Percentiles rank a stretch among this genome's conserved stretches.
Conservation (phyloP, 2,888 invertebrate species). For the Pecten maximus region DNA sequence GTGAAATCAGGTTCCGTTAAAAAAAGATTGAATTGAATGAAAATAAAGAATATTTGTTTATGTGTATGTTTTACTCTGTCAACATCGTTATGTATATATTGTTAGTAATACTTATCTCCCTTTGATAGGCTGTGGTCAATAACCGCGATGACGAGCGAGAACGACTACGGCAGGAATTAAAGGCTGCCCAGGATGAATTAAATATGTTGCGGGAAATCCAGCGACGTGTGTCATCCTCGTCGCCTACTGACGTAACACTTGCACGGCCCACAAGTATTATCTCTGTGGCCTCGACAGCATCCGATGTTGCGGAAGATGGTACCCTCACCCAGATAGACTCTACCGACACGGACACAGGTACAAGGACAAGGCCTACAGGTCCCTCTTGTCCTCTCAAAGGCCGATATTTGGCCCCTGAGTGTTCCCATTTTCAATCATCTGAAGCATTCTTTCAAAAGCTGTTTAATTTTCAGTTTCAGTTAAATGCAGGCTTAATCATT, state of each 20-base stretch:
- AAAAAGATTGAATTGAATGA: neutral
- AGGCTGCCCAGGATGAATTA: constrained; percentile 87
- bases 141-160: constrained; percentile 90
- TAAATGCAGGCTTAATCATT: no score
- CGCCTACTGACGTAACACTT: constrained; percentile 40
- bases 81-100: neutral
- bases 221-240: constrained; percentile 50
- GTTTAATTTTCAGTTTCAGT: no score
- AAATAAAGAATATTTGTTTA: neutral
- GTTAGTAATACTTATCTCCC: neutral
- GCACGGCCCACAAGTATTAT: constrained; percentile 50
- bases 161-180: constrained; percentile 88
- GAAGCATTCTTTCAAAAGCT: no score
- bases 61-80: no score
- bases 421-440: no score
- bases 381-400: no score
- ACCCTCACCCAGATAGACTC: neutral
- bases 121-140: constrained; percentile 88
- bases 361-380: no score
- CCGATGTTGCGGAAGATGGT: constrained; percentile 40
- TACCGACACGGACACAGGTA: neutral
- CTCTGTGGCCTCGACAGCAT: constrained; percentile 47
- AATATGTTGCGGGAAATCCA: constrained; percentile 71
- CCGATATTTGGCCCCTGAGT: no score
- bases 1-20: no score